These are phyloP conservation scores for Hemitrygon akajei DNA, from an alignment of 2,797 vertebrate genomes.

Conservation along the genomic window DNA sequence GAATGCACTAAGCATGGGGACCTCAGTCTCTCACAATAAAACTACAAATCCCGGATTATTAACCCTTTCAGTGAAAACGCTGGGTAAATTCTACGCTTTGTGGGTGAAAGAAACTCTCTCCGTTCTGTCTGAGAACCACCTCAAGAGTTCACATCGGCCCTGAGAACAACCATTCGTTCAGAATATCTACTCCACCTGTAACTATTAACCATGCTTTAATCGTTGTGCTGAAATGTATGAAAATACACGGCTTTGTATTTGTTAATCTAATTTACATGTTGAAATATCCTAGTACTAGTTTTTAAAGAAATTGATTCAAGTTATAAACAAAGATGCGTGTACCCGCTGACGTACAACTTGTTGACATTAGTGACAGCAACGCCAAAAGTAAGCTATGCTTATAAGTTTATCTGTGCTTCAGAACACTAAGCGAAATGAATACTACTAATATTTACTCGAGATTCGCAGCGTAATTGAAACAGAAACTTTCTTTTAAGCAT, in stretches of 20 bases:
- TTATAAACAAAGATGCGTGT: background rate
- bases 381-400: background rate
- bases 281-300: background rate
- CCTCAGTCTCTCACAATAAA: background rate
- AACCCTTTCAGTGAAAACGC: background rate
- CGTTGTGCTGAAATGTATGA: background rate
- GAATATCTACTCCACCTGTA: background rate
- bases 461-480: background rate
- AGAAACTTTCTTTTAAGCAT: background rate
- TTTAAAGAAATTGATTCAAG: background rate
- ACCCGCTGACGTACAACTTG: background rate
- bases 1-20: background rate
- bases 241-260: background rate
- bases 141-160: background rate
- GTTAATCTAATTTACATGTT: background rate
- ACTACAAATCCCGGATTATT: background rate
- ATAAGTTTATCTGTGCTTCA: background rate
- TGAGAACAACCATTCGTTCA: background rate
- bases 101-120: background rate
- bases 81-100: background rate
- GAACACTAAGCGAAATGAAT: background rate
- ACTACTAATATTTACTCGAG: background rate
- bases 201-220: background rate
- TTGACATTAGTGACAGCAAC: background rate
- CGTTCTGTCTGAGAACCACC: background rate